Percentiles rank a stretch among this genome's conserved stretches.
Conservation (phyloP, 2,888 invertebrate species). For the Drosophila gaucha region DNA sequence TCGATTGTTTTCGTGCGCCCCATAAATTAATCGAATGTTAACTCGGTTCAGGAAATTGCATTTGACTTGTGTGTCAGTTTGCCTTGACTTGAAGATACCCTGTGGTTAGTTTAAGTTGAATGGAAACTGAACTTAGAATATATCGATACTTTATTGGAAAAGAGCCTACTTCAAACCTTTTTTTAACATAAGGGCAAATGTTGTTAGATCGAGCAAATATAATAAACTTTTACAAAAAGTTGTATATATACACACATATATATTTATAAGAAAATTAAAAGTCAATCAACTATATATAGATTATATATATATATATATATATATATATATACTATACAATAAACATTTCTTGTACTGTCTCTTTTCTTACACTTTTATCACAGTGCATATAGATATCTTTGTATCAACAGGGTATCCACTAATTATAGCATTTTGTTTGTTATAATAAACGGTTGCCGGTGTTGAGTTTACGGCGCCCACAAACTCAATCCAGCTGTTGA, state of each 20-base stretch:
- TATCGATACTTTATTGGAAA: background rate
- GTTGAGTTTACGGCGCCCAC: constrained; percentile 64
- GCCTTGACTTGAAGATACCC: constrained; percentile 17
- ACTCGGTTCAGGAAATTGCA: constrained; percentile 59
- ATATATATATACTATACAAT: background rate
- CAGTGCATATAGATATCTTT: too few relatives aligned
- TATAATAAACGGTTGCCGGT: constrained; percentile 66
- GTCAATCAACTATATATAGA: too few relatives aligned
- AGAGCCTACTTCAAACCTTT: too few relatives aligned
- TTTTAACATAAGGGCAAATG: too few relatives aligned
- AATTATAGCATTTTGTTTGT: constrained; percentile 69
- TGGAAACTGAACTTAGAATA: background rate
- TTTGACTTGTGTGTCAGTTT: constrained; percentile 29
- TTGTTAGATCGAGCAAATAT: too few relatives aligned
- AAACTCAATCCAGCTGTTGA: constrained; percentile 54
- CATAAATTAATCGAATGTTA: constrained; percentile 72
- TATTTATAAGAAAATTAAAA: too few relatives aligned
- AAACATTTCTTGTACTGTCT: background rate
- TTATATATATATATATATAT: background rate
- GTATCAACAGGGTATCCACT: constrained; percentile 40
- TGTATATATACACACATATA: too few relatives aligned
- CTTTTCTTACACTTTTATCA: too few relatives aligned
- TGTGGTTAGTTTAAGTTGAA: background rate
- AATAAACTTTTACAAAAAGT: too few relatives aligned
- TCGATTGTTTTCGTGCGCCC: constrained; percentile 70